Conservation (phyloP, 1,140 invertebrate species). For the Aphaenogaster rudis region DNA sequence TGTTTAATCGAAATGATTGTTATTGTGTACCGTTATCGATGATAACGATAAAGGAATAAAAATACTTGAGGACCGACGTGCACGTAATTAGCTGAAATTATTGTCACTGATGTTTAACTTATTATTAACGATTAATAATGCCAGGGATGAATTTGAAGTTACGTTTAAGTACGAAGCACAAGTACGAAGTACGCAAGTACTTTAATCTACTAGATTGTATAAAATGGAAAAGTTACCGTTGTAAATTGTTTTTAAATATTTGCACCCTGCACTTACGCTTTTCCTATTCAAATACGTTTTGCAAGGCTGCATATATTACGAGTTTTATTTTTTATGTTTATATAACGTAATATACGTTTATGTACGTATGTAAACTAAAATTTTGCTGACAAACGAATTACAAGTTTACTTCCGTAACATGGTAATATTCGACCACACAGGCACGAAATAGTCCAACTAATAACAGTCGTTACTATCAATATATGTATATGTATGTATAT, state of each 20-base stretch:
- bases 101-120: constrained; percentile 69
- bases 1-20: constrained; percentile 13
- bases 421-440: constrained; percentile 70
- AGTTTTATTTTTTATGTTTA: neutral
- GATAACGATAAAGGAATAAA: neutral
- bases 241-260: constrained; percentile 48
- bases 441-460: constrained; percentile 78
- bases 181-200: constrained; percentile 30
- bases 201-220: constrained; percentile 58
- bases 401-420: constrained; percentile 42
- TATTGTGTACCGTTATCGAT: neutral
- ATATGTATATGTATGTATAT: constrained; percentile 62
- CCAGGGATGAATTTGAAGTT: constrained; percentile 9
- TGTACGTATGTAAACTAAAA: constrained; percentile 25
- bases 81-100: constrained; percentile 71
- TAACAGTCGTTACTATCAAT: constrained; percentile 69
- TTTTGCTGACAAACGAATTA: constrained; percentile 38
- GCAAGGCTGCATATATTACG: constrained; percentile 27
- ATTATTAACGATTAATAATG: constrained; percentile 45
- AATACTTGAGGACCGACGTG: constrained; percentile 45
- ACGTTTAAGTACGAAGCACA: constrained; percentile 49
- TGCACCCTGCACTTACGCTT: constrained; percentile 33
- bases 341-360: constrained; percentile 27
- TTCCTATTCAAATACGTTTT: constrained; percentile 39
- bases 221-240: constrained; percentile 59